Evolutionary conservation across 2,888 invertebrate species (phyloP).

Genomic region (Plutella xylostella): DNA sequence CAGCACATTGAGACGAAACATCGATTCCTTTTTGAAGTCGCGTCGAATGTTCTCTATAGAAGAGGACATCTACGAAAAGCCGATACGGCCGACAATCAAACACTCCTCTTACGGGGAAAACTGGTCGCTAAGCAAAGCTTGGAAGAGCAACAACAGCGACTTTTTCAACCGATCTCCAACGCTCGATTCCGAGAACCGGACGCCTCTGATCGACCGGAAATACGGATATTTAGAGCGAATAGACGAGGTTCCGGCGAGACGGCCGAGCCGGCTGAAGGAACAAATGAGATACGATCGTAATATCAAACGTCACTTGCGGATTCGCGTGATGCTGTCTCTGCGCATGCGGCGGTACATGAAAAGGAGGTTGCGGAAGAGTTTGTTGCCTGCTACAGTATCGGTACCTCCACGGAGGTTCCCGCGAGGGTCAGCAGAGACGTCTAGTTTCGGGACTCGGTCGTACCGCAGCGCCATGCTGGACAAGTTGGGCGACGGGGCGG

Average conservation of each 20-base stretch:
- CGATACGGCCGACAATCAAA: slow-evolving; percentile 38
- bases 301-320: slow-evolving; percentile 73
- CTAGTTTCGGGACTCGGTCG: slow-evolving; percentile 55
- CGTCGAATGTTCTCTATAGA: slow-evolving; percentile 51
- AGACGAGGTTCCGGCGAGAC: slow-evolving; percentile 56
- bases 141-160: slow-evolving; percentile 49
- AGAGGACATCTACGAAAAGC: slow-evolving; percentile 58
- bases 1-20: slow-evolving; percentile 50
- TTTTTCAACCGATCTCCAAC: slow-evolving; percentile 42
- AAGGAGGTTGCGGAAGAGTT: slow-evolving; percentile 33
- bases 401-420: slow-evolving; percentile 49
- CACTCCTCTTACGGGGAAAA: slow-evolving; percentile 56
- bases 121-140: slow-evolving; percentile 64
- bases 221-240: slow-evolving; percentile 40
- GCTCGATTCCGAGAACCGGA: slow-evolving; percentile 26
- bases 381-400: slow-evolving; percentile 26
- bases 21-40: slow-evolving; percentile 50
- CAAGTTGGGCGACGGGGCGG: slow-evolving; percentile 50
- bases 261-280: slow-evolving; percentile 50
- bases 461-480: slow-evolving; percentile 55
- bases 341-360: slow-evolving; percentile 70
- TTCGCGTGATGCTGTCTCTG: slow-evolving; percentile 75
- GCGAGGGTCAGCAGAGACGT: slow-evolving; percentile 40
- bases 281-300: slow-evolving; percentile 68
- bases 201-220: slow-evolving; percentile 30